Base-by-base conservation (phyloP, 2,888 invertebrate genomes). In the Azorinus chamasolen region DNA sequence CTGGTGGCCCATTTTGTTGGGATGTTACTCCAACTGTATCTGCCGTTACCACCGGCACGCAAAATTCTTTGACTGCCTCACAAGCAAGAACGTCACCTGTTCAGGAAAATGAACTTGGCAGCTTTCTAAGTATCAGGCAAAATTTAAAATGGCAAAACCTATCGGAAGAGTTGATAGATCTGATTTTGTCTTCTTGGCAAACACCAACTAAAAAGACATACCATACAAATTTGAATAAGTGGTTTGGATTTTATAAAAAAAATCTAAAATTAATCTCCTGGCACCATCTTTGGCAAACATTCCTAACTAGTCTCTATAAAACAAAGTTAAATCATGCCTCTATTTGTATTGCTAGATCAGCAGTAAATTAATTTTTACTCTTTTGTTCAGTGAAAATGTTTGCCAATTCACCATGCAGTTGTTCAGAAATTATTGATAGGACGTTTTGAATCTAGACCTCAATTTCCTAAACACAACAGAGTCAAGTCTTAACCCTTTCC, bases 51-150 rank as follows among this genome's bases (percentile, higher is more conserved):
- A 2, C 16, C 27, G 10, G 37, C 70, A 22, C 54, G 57, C 24
- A 24, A 50, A 5, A 57, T 57, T 10, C 51, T 71, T 1, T 6
- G 6, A 24, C 43, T 57, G 6, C 70, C 32, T 57, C 48, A 57
- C 18, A 62, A 57, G 27, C 18, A 43, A 16, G 16, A 20, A 8
- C n/a, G n/a, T 32, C 69, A 69, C 22, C 69, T 62, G n/a, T 46
- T 69, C 18, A 53, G 24, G 14, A 37, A 55, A 46, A 14, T 69
- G n/a, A n/a, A n/a, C n/a, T n/a, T n/a, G n/a, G n/a, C n/a, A n/a
- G n/a, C n/a, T n/a, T n/a, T n/a, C n/a, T 39, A 14, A 39, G 25
- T 70, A 45, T 62, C 62, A n/a, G 62, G 70, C n/a, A 61, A 45
- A 22, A 46, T 25, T 22, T 69, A 27, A 18, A 16, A 24, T 3